Evolutionary conservation across 2,888 invertebrate genomes (phyloP).

Genomic region (Melinopterus prodromus): DNA sequence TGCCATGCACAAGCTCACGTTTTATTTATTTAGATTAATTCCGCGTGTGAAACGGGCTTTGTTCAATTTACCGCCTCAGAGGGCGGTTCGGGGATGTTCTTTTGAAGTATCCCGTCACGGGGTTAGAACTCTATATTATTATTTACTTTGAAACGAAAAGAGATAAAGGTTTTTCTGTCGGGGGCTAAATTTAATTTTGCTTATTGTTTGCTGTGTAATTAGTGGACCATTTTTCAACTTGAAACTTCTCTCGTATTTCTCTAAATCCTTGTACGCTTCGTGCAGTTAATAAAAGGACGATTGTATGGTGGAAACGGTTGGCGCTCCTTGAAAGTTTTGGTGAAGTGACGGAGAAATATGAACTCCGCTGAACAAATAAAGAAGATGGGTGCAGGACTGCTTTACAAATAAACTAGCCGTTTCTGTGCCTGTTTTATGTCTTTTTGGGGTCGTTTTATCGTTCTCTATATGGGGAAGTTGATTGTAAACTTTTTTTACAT

Average conservation of each 20-base stretch:
- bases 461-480: neutral
- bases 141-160: neutral
- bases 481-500: no score
- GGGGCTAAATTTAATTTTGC: neutral
- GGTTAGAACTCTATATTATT: neutral
- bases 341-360: slow-evolving; percentile 43
- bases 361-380: slow-evolving; percentile 46
- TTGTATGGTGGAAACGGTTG: slow-evolving; percentile 8
- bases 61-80: neutral
- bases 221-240: slow-evolving; percentile 27
- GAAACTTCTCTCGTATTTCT: no score
- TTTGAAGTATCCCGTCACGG: neutral
- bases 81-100: neutral
- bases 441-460: neutral
- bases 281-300: slow-evolving; percentile 31
- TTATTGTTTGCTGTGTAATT: slow-evolving; percentile 25
- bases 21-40: slow-evolving; percentile 4
- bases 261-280: slow-evolving; percentile 26
- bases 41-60: neutral
- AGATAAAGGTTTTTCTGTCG: neutral
- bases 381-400: slow-evolving; percentile 36
- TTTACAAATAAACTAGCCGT: slow-evolving; percentile 45
- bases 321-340: slow-evolving; percentile 31
- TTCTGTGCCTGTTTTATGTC: slow-evolving; percentile 32
- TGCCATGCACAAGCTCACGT: neutral